Conservation (phyloP, 2,113 vertebrate species). For the Erythrolamprus reginae region DNA sequence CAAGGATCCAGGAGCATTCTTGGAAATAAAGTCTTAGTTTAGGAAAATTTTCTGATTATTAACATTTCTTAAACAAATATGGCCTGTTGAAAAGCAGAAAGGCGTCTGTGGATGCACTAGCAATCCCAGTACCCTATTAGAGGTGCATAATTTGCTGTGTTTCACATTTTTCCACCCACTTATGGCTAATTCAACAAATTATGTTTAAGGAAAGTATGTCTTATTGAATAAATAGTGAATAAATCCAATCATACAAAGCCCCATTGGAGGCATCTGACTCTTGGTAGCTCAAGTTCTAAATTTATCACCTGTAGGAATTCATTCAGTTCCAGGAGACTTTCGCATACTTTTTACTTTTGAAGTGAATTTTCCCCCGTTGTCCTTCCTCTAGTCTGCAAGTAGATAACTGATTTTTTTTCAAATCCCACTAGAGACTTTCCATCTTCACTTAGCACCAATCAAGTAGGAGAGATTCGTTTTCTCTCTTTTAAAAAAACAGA, state of each 20-base stretch:
- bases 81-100: background rate
- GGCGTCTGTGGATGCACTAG: background rate
- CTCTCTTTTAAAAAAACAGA: background rate
- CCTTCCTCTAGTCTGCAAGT: accelerated
- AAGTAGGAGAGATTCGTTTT: accelerated
- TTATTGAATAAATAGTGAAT: background rate
- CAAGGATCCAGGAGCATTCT: background rate
- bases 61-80: background rate
- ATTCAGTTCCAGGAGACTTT: background rate
- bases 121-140: background rate
- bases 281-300: background rate
- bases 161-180: background rate
- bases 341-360: background rate
- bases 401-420: background rate
- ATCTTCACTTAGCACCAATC: accelerated
- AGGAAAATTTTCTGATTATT: background rate
- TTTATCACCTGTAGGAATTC: background rate
- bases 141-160: background rate
- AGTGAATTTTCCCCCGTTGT: background rate
- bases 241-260: background rate
- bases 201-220: background rate
- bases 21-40: background rate
- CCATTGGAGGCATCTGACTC: background rate
- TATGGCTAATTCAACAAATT: background rate
- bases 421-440: background rate